These are phyloP conservation scores for Copsychus sechellarum DNA, from an alignment of 2,113 vertebrate genomes.

Conservation along the genomic window DNA sequence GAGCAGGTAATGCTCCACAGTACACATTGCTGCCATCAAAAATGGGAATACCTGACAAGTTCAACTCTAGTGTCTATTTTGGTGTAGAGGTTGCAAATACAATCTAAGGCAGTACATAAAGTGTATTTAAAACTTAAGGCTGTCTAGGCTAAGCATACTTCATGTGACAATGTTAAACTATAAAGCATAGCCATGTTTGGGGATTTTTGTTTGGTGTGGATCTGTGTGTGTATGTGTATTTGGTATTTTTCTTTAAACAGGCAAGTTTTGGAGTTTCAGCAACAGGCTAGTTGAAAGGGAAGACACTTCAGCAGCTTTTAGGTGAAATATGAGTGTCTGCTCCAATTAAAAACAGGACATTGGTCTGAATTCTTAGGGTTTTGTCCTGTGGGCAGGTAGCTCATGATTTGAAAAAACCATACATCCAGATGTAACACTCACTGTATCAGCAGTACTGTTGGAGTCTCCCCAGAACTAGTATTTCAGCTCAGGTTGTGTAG, in stretches of 20 bases:
- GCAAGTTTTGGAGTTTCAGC: too few relatives aligned
- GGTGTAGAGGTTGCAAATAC: rapidly evolving
- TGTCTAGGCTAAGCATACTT: too few relatives aligned
- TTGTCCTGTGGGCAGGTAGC: not conserved
- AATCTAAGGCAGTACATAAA: rapidly evolving
- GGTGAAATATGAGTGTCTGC: too few relatives aligned
- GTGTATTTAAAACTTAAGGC: not conserved
- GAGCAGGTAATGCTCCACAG: rapidly evolving
- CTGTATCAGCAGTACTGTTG: rapidly evolving
- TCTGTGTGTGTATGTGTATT: not conserved
- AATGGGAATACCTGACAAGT: not conserved
- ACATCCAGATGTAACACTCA: rapidly evolving
- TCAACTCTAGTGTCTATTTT: rapidly evolving
- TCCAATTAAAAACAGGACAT: rapidly evolving
- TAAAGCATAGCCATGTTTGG: not conserved
- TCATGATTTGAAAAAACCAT: not conserved
- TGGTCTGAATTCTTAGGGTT: not conserved
- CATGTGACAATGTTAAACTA: not conserved
- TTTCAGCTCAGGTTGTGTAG: not conserved
- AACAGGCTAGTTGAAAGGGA: not conserved
- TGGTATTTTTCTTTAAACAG: not conserved
- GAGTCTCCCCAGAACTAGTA: not conserved
- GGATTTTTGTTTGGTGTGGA: not conserved
- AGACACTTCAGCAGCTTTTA: not conserved
- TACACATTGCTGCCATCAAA: rapidly evolving